Evolutionary conservation across 2,113 vertebrate genomes (phyloP).

Genomic region (Amblyopsis rosae): DNA sequence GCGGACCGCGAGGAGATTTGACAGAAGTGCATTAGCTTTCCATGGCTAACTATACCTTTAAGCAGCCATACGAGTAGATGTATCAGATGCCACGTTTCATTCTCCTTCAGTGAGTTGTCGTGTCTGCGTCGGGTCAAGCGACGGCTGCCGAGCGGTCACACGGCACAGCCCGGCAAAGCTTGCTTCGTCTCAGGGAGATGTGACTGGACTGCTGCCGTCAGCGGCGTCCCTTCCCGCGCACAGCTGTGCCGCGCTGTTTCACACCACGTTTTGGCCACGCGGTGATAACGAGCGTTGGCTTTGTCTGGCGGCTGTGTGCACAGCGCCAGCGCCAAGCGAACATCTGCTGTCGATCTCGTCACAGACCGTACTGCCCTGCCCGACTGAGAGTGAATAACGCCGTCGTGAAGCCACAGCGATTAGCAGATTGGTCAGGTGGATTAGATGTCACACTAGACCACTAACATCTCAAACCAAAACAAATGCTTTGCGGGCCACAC

Average conservation of each 20-base stretch:
- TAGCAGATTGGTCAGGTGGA: not conserved
- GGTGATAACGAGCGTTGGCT: slow-evolving; percentile 30
- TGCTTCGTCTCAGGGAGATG: slow-evolving; percentile 7
- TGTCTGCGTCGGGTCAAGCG: slow-evolving; percentile 20
- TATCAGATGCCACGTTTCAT: too few species aligned
- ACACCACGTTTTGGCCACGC: too few species aligned
- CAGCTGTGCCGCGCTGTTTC: too few species aligned
- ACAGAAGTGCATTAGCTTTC: too few species aligned
- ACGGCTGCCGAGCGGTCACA: slow-evolving; percentile 1
- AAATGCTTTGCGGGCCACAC: too few species aligned
- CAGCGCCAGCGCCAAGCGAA: slow-evolving; percentile 40
- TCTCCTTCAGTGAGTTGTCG: slow-evolving; percentile 55
- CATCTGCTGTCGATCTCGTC: slow-evolving; percentile 41
- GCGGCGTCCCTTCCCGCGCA: too few species aligned
- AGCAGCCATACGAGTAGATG: too few species aligned
- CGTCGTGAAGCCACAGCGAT: slow-evolving; percentile 35
- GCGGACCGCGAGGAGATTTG: too few species aligned
- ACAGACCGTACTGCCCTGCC: slow-evolving; percentile 11
- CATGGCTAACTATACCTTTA: too few species aligned
- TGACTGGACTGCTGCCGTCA: slow-evolving; percentile 30
- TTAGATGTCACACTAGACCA: too few species aligned
- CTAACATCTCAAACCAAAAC: too few species aligned
- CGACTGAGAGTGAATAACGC: slow-evolving; percentile 14
- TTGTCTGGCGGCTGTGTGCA: slow-evolving; percentile 16
- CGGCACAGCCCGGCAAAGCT: slow-evolving; percentile 26